phyloP scores from a whole-genome alignment of 2,113 vertebrate species.

The Ciconia boyciana region DNA sequence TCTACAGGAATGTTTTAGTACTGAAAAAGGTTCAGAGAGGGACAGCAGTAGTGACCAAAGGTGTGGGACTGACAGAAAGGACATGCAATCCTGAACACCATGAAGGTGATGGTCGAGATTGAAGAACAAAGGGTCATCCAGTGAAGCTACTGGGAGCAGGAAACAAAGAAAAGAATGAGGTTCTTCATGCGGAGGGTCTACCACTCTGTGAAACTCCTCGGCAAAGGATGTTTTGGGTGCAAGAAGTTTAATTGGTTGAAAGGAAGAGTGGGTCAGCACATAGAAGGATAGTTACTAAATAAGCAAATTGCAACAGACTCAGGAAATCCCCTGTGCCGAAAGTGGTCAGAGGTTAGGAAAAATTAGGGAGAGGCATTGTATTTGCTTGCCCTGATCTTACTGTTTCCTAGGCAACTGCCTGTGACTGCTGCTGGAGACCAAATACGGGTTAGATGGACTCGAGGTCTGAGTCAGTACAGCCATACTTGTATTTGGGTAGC shows the following conservation, averaged over 20 bases:
- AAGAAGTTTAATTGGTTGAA: background rate
- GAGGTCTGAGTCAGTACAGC: background rate
- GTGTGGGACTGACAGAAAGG: background rate
- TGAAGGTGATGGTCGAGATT: background rate
- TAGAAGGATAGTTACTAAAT: background rate
- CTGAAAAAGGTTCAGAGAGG: background rate
- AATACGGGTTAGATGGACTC: background rate
- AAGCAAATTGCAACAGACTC: background rate
- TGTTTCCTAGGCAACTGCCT: constrained; percentile 2
- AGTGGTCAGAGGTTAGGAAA: background rate
- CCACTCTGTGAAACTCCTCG: background rate
- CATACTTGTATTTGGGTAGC: background rate
- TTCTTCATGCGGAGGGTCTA: background rate
- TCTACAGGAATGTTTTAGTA: background rate
- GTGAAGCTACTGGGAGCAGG: background rate
- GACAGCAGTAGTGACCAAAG: background rate
- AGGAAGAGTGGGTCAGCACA: background rate
- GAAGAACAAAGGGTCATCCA: background rate
- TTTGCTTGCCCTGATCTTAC: background rate
- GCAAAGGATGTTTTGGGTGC: background rate
- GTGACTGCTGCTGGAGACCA: background rate
- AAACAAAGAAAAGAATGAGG: background rate
- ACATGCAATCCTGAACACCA: background rate
- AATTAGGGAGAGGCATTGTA: background rate
- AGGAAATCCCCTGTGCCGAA: background rate